These are phyloP conservation scores for Orthosia gothica DNA, from an alignment of 2,888 invertebrate species.

Conservation along the genomic window DNA sequence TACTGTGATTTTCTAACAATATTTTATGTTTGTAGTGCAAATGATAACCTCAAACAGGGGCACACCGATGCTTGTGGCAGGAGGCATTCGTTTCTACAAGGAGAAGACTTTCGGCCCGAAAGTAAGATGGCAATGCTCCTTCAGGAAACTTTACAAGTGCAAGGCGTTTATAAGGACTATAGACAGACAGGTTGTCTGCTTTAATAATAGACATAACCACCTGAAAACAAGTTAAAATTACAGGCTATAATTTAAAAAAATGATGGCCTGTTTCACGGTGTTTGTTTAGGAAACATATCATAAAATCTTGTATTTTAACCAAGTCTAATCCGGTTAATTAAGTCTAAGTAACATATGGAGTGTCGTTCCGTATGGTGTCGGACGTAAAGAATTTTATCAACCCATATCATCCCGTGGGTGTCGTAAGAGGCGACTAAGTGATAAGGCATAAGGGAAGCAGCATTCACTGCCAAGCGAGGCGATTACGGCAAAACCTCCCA, in stretches of 20 bases:
- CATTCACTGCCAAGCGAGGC: too few species aligned
- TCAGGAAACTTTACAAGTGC: conserved; percentile 60
- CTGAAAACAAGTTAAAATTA: neutral
- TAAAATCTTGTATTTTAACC: too few species aligned
- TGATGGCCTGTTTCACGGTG: neutral
- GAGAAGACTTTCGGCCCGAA: conserved; percentile 43
- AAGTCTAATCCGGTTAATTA: too few species aligned
- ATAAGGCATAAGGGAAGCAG: too few species aligned
- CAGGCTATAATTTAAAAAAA: neutral
- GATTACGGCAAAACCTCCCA: too few species aligned
- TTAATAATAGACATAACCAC: conserved; percentile 42
- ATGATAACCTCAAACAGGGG: conserved; percentile 39
- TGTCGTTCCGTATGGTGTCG: too few species aligned
- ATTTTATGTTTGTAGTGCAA: conserved; percentile 33
- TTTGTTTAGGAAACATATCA: neutral
- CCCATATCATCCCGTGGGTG: too few species aligned
- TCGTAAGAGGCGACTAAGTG: too few species aligned
- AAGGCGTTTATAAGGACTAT: conserved; percentile 57
- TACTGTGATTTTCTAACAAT: conserved; percentile 14
- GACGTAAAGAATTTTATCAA: too few species aligned
- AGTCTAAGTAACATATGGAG: too few species aligned
- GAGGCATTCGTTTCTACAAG: conserved; percentile 71
- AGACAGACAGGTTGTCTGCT: conserved; percentile 22
- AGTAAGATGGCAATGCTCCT: conserved; percentile 69
- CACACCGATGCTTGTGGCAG: conserved; percentile 55